Evolutionary conservation across 2,797 vertebrate genomes (phyloP).

Genomic region (Setipinna tenuifilis): DNA sequence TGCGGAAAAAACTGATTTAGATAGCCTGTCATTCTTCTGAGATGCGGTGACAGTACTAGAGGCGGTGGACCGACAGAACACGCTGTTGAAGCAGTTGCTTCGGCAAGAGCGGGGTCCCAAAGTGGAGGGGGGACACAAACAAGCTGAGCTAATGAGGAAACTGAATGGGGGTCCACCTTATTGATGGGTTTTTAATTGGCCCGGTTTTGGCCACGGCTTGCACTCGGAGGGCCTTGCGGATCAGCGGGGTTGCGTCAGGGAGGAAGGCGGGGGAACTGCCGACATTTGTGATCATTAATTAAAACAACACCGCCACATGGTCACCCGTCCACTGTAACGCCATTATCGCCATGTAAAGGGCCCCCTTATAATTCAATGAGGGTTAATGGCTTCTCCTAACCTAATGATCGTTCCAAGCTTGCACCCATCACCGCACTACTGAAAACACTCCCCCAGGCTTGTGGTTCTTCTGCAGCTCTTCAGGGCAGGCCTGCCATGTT

Average conservation of each 20-base stretch:
- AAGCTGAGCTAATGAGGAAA: background rate
- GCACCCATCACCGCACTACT: background rate
- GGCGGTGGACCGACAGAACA: background rate
- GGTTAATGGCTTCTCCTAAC: slow-evolving; percentile 22
- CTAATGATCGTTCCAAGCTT: slow-evolving; percentile 10
- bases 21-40: background rate
- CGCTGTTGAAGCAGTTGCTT: background rate
- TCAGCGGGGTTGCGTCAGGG: background rate
- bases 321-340: slow-evolving; percentile 6
- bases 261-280: background rate
- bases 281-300: slow-evolving; percentile 27
- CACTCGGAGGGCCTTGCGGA: background rate
- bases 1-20: slow-evolving; percentile 3
- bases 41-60: background rate
- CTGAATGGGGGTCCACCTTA: background rate
- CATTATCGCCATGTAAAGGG: background rate
- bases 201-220: background rate
- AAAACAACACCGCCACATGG: slow-evolving; percentile 16
- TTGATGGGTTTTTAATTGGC: slow-evolving; percentile 23
- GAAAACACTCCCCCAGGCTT: background rate
- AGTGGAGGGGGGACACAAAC: background rate
- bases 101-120: background rate
- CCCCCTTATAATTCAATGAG: slow-evolving; percentile 13
- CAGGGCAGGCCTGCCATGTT: background rate
- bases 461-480: background rate